These are phyloP conservation scores for Flexamia atlantica DNA, from an alignment of 2,888 invertebrate genomes.

Conservation along the genomic window DNA sequence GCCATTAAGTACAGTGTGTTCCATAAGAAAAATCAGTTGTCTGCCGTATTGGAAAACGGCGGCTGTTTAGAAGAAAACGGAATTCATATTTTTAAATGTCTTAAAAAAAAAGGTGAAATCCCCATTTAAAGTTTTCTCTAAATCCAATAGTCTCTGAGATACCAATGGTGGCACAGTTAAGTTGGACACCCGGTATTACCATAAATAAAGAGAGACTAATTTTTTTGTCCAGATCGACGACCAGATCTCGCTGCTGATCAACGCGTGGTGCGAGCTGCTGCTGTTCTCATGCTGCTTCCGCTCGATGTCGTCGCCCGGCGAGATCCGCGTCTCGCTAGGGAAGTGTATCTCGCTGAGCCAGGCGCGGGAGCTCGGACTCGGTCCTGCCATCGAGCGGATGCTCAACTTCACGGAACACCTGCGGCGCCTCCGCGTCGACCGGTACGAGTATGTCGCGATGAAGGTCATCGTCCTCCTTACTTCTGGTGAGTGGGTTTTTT, in stretches of 20 bases:
- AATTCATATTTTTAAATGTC: no score
- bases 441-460: slow-evolving; percentile 97
- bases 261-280: slow-evolving; percentile 97
- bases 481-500: slow-evolving; percentile 91
- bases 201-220: no score
- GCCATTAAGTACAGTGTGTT: no score
- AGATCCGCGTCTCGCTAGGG: slow-evolving; percentile 86
- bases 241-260: slow-evolving; percentile 97
- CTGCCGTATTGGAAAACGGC: no score
- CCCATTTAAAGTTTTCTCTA: no score
- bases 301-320: slow-evolving; percentile 93
- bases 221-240: slow-evolving; percentile 98
- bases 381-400: slow-evolving; percentile 96
- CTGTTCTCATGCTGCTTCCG: slow-evolving; percentile 96
- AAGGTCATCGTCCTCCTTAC: slow-evolving; percentile 95
- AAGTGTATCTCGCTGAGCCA: slow-evolving; percentile 82
- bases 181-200: no score
- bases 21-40: no score
- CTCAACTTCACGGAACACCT: slow-evolving; percentile 96
- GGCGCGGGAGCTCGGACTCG: slow-evolving; percentile 85
- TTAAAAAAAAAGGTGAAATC: no score
- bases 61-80: no score
- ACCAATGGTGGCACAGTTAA: no score
- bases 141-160: no score
- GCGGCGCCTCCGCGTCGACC: slow-evolving; percentile 91